phyloP scores from a whole-genome alignment of 2,113 vertebrate species.

The Rhynchopsitta pachyrhyncha region DNA sequence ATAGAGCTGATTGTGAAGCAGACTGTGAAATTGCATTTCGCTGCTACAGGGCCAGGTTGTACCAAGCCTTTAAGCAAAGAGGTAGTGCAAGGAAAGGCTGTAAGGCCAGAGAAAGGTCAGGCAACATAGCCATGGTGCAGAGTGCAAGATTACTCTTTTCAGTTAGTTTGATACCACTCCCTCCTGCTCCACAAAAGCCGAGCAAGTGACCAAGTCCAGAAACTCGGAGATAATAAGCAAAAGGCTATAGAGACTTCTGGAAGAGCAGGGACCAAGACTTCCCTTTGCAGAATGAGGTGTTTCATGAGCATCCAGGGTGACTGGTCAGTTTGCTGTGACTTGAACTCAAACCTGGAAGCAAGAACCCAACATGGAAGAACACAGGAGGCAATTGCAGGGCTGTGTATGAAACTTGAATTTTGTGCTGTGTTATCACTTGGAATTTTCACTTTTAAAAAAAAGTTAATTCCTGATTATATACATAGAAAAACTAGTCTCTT shows the following conservation, averaged over 20 bases:
- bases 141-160: neutral
- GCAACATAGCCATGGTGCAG: neutral
- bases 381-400: neutral
- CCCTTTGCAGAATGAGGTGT: neutral
- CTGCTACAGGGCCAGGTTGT: neutral
- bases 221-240: neutral
- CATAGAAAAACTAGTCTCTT: neutral
- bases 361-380: neutral
- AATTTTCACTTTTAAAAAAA: neutral
- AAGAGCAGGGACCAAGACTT: neutral
- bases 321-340: neutral
- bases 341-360: neutral
- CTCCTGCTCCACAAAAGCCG: neutral
- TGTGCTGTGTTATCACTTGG: neutral
- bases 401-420: neutral
- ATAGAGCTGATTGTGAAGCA: neutral
- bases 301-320: neutral
- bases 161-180: neutral
- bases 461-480: neutral
- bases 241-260: neutral
- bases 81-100: neutral
- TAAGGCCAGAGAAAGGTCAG: neutral
- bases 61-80: neutral
- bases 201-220: neutral
- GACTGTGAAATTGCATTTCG: constrained; percentile 11